Evolutionary conservation across 1,140 invertebrate genomes (phyloP), one percentile per base, ranked within the genome.

Genomic region (Drosophila fuyamai): DNA sequence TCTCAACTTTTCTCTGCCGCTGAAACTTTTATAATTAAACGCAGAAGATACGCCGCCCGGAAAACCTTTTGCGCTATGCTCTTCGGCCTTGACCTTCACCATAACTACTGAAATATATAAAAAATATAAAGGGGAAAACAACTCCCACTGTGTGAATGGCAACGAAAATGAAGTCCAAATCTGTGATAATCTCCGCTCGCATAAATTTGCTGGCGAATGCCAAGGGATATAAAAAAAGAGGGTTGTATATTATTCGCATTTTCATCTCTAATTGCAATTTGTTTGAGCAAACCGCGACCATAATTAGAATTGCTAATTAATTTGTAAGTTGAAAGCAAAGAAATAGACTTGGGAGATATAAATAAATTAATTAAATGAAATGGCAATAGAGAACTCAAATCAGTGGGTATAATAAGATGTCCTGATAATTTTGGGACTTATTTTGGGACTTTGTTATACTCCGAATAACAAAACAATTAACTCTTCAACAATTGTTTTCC

Each of bases 1-100:
- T 23, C 43, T 50, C 60, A 62, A 55, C 71, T 77, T 67, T 62
- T 48, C 3, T 40, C 67, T 58, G 48, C 32, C 23, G 44, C 48
- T 51, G 53, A 75, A 70, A 88, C 79, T 88, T 86, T 88, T 82
- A 76, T 88, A 88, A 88, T 88, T 88, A 80, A 86, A 62, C 65
- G 66, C 71, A 61, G 50, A 76, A 70, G 75, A 86, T 76, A 82
- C 47, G 47, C 23, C 53, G 53, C 32, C 66, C 54, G 61, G 54
- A 74, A 58, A 79, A 63, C 79, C 67, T 76, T 71, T 79, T 38
- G 48, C 51, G 58, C 63, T 60, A 32, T 59, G 62, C 59, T 44
- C 44, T 63, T 48, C 57, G 23, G 18, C 84, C 83, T 86, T 86
- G 83, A 88, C 76, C 79, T 83, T 74, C 32, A 57, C 18, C 23